phyloP scores from a whole-genome alignment of 2,113 vertebrate genomes.

The Cebus imitator region DNA sequence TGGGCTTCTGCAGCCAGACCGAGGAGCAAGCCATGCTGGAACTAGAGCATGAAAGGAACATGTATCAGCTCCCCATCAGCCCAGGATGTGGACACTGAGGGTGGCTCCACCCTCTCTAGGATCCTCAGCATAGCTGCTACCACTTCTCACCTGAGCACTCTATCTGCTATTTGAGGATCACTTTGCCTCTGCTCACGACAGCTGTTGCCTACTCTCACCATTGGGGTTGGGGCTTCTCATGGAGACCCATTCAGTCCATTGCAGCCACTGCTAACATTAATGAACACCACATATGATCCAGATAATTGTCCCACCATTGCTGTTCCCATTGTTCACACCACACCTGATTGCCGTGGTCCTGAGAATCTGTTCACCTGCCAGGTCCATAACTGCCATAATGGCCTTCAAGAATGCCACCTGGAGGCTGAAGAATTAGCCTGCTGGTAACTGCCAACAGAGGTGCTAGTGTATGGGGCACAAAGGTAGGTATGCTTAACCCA shows the following conservation, averaged over 20 bases:
- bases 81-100: neutral
- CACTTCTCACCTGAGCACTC: neutral
- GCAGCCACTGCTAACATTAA: neutral
- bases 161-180: neutral
- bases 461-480: neutral
- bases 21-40: neutral
- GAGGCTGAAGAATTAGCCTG: neutral
- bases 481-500: neutral
- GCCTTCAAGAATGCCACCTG: neutral
- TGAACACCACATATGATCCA: neutral
- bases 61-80: neutral
- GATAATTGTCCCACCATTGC: neutral
- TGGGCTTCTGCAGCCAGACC: neutral
- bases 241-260: neutral
- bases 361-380: too few relatives aligned
- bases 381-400: neutral
- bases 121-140: neutral
- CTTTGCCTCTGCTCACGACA: neutral
- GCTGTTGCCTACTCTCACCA: neutral
- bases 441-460: neutral
- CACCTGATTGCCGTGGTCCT: neutral
- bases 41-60: too few relatives aligned
- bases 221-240: neutral
- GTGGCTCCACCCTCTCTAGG: neutral
- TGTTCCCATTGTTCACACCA: neutral